Base-by-base conservation (phyloP, 2,113 vertebrate genomes). In the Verasper variegatus region DNA sequence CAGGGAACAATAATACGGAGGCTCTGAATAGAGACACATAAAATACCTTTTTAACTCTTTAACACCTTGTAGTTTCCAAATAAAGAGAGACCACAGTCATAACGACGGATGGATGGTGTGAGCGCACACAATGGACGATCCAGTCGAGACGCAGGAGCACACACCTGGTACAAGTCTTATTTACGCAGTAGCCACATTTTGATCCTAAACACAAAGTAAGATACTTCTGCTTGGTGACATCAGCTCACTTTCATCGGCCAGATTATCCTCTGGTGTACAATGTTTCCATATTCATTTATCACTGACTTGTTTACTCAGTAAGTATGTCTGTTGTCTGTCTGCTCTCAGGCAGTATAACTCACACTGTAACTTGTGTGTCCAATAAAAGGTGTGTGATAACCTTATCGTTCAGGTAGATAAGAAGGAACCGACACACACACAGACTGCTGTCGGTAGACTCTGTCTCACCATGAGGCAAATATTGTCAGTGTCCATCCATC, bases 401-500 rank as follows among this genome's bases (percentile, higher is more conserved):
- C 24, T 82, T 76, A 81, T 86, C 71, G 24, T 7, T 69, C 2
- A 62, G 42, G 11, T 4, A 64, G 83, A 89, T 81, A 77, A 77
- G 76, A 74, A 9, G 47, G 47, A 54, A n/a, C 51, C 21, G 17
- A 17, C 59, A 68, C 49, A 51, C 49, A 51, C 12, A 51, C 18
- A 9, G 51, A 7, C 8, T n/a, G 7, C 20, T n/a, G 51, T n/a
- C 51, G 2, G 18, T 10, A 20, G 20, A 54, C 51, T 54, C 18
- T 54, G 51, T 54, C 51, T 54, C 51, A 54, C 51, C 51, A 2
- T 54, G 51, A 54, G n/a, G 51, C 13, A n/a, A 54, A 54, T n/a
- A 54, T 54, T n/a, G 51, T n/a, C 2, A 54, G 8, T 15, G 7
- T 54, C 8, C 1, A 20, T 51, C 5, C 7, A 5, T 1, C 49